Evolutionary conservation across 2,888 invertebrate species (phyloP).

Genomic region (Chorisops tibialis): DNA sequence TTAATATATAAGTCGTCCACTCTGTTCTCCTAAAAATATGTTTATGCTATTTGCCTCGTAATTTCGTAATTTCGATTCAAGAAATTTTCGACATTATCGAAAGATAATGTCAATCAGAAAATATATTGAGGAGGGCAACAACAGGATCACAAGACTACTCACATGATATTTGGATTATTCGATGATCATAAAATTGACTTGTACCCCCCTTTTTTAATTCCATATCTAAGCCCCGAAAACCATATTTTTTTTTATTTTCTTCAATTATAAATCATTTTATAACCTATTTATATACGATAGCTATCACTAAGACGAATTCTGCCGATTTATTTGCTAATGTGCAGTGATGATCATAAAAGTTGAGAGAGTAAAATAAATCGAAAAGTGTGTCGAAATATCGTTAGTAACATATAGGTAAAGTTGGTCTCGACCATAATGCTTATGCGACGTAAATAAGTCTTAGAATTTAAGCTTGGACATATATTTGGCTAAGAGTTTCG

Average conservation of each 20-base stretch:
- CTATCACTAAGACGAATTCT: not conserved
- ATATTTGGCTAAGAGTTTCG: no score
- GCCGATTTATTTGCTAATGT: slow-evolving; percentile 1
- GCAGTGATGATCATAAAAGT: no score
- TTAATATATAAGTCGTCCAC: not conserved
- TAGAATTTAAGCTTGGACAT: no score
- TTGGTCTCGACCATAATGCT: no score
- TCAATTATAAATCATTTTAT: slow-evolving; percentile 17
- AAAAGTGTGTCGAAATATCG: no score
- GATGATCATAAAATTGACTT: slow-evolving; percentile 8
- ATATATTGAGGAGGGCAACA: not conserved
- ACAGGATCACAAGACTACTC: slow-evolving; percentile 4
- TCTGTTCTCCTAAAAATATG: not conserved
- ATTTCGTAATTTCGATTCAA: not conserved
- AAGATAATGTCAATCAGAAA: slow-evolving; percentile 14
- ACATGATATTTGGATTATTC: not conserved
- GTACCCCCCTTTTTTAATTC: not conserved
- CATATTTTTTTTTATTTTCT: slow-evolving; percentile 5
- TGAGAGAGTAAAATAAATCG: no score
- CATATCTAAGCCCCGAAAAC: not conserved
- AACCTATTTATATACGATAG: not conserved
- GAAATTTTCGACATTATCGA: slow-evolving; percentile 3
- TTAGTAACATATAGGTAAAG: no score
- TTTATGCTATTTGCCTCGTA: slow-evolving; percentile 6
- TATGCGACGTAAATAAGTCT: no score